These are phyloP conservation scores for Coleophora deauratella DNA, from an alignment of 2,888 invertebrate genomes.

Conservation along the genomic window DNA sequence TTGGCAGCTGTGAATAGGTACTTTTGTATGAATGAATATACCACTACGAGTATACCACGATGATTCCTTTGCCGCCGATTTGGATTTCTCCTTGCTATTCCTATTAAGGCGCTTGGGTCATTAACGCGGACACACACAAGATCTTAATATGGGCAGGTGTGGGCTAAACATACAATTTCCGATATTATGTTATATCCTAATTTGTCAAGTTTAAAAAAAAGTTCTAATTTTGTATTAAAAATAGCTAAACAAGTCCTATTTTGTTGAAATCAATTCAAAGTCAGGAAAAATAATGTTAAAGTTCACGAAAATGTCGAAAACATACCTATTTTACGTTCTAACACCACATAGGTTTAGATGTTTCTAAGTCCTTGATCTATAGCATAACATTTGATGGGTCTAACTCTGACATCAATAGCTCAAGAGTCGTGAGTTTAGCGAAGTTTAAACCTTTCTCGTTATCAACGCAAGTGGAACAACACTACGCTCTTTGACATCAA, in stretches of 20 bases:
- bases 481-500: not conserved
- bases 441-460: conserved; percentile 11
- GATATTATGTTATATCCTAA: not conserved
- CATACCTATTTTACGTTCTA: conserved; percentile 7
- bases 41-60: not conserved
- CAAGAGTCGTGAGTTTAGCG: no score
- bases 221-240: no score
- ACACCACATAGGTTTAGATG: not conserved
- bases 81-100: conserved; percentile 25
- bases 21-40: not conserved
- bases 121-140: conserved; percentile 38
- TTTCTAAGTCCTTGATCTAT: conserved; percentile 47
- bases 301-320: conserved; percentile 14
- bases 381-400: conserved; percentile 25
- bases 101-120: conserved; percentile 46
- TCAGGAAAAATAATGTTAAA: conserved; percentile 7
- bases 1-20: not conserved
- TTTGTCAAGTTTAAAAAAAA: no score
- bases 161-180: conserved; percentile 31
- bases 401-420: not conserved
- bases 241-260: no score
- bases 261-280: no score
- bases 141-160: conserved; percentile 47
- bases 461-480: not conserved
- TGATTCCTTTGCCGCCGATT: conserved; percentile 16